phyloP scores from a whole-genome alignment of 2,888 invertebrate genomes.

The Ornithoptera alexandrae region DNA sequence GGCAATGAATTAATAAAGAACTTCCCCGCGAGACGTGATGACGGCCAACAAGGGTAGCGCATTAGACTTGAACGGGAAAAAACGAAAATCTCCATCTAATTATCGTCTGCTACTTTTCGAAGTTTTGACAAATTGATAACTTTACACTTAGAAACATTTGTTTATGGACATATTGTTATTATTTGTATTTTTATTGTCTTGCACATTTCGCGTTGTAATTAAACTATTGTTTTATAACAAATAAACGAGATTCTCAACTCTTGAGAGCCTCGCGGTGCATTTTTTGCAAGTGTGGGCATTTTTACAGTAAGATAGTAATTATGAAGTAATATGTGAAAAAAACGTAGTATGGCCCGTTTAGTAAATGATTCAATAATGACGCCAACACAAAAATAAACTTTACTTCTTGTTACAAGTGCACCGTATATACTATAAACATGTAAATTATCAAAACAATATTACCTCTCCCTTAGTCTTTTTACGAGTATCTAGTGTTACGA shows the following conservation, averaged over 20 bases:
- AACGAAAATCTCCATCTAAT: constrained; percentile 60
- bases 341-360: too few species aligned
- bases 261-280: too few species aligned
- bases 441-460: not conserved
- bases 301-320: too few species aligned
- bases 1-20: constrained; percentile 77
- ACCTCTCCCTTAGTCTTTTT: not conserved
- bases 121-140: constrained; percentile 21
- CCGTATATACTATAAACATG: not conserved
- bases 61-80: constrained; percentile 67
- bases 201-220: not conserved
- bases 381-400: not conserved
- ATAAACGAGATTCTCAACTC: too few species aligned
- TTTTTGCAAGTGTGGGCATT: too few species aligned
- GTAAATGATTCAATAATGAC: not conserved
- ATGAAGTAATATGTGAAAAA: too few species aligned
- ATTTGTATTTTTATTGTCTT: not conserved
- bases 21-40: constrained; percentile 77
- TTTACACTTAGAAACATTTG: constrained; percentile 21
- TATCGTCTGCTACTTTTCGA: constrained; percentile 43
- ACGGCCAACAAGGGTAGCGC: constrained; percentile 79
- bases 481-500: not conserved
- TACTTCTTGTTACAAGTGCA: not conserved
- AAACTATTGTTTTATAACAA: not conserved
- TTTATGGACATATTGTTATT: not conserved